Percentiles rank a stretch among this genome's conserved stretches.
phyloP scores from a whole-genome alignment of 1,140 invertebrate species.

The Sesamia nonagrioides region DNA sequence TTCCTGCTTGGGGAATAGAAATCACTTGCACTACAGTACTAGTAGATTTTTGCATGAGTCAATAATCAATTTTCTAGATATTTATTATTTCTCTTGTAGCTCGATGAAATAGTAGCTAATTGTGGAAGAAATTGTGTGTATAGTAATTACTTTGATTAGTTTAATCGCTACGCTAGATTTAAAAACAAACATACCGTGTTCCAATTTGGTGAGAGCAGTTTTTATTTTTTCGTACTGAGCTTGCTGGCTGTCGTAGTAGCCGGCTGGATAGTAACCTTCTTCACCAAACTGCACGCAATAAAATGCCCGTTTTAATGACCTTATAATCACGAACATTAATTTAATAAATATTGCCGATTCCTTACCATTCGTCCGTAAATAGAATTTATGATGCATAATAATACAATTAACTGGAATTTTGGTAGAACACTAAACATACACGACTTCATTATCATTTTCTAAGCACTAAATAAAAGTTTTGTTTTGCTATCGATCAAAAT shows the following conservation, averaged over 20 bases:
- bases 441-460: conserved; percentile 28
- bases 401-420: conserved; percentile 45
- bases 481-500: conserved; percentile 51
- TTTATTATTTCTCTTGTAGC: not conserved
- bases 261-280: conserved; percentile 64
- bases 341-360: conserved; percentile 30
- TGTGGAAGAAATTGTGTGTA: not conserved
- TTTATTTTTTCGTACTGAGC: conserved; percentile 66
- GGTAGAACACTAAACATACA: conserved; percentile 24
- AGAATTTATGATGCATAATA: conserved; percentile 57
- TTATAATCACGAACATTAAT: conserved; percentile 14
- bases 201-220: conserved; percentile 69
- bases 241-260: conserved; percentile 64
- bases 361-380: conserved; percentile 71
- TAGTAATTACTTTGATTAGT: not conserved
- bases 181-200: conserved; percentile 67
- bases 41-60: no score
- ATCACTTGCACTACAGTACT: not conserved
- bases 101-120: not conserved
- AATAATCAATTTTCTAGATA: no score
- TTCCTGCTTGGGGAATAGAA: not conserved
- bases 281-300: conserved; percentile 65
- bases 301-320: conserved; percentile 13
- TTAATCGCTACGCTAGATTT: not conserved
- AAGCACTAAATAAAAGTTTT: conserved; percentile 35